Evolutionary conservation across 2,888 invertebrate genomes (phyloP), one percentile per base, ranked within the genome.

Genomic region (Rotaria socialis): DNA sequence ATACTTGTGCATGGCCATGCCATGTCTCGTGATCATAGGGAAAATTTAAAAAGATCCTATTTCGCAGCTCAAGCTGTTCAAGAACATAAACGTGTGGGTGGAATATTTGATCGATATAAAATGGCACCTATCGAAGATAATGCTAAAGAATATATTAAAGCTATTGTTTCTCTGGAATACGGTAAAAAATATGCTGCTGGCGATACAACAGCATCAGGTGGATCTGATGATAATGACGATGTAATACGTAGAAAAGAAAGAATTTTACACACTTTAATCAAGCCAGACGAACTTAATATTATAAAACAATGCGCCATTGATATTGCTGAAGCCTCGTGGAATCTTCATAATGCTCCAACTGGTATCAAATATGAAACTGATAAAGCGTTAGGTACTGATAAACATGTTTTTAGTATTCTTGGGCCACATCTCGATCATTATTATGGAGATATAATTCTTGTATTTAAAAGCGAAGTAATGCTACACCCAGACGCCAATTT

Each of bases 1-100:
- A 80, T 80, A 80, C 80, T 80, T 14, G 80, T 80, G n/a, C 80
- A 80, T 47, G 80, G 80, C 47, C 80, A 80, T 80, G 80, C 47
- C 10, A 80, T 80, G 80, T 80, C 80, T n/a, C 24, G 80, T 47
- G 47, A 80, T 11, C 80, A 80, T 80, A 80, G 47, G 80, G 43
- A 43, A 1, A 22, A 80, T 47, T 80, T 80, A n/a, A 43, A 47
- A 47, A 43, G 47, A 80, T 24, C 80, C 47, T 5, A 0, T n/a
- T 80, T 80, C n/a, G 80, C 14, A 8, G 80, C 80, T 80, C 80
- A 80, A 80, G 80, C 80, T 22, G 47, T 35, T n/a, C 43, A 80
- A 47, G 47, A 80, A 80, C 80, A 80, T 80, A 80, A 47, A 80
- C 24, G n/a, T n/a, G 47, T 80, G 2, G 47, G 80, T n/a, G 11